Evolutionary conservation across 2,113 vertebrate genomes (phyloP), one percentile per base, ranked within the genome.

Genomic region (Peromyscus polionotus): DNA sequence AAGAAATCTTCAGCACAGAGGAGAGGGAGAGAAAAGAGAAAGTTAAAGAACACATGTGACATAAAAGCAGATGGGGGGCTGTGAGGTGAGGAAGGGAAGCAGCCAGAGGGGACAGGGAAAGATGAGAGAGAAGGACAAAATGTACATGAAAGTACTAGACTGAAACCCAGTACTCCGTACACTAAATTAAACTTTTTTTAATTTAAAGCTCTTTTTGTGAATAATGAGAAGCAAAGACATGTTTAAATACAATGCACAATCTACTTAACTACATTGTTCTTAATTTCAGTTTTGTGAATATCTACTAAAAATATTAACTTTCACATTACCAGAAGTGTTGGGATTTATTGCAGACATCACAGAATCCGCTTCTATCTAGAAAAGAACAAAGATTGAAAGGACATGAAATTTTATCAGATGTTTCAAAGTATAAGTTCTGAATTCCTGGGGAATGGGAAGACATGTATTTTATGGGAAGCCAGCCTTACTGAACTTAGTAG

Each of bases 281-380:
- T 75, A 93, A 51, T 57, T 94, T 96, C 54, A 42, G 0, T 79
- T 87, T 88, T 88, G 42, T 72, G 17, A 93, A 39, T 87, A 36
- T 80, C 96, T 96, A 76, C 51, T n/a, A 68, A 91, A 97, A 96
- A 70, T 51, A 88, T 70, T 14, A 95, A n/a, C 26, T 93, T 95
- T 95, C 9, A 67, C 48, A 90, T 97, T 98, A 98, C 98, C 98
- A 33, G 94, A 96, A 96, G 97, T 68, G 28, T 33, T 79, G 91
- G 95, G 75, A 63, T 95, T 97, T 93, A 96, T 9, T 77, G 97
- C 97, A 42, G 98, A 94, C 95, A 97, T 98, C 94, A 98, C 79
- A 79, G 97, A 97, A 97, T 98, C 94, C 13, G 93, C 96, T 97
- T 98, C 98, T 81, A 98, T 70, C 98, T 98, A 88, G 65, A 98